These are phyloP conservation scores for Ophthalmolycus amberensis DNA, from an alignment of 2,113 vertebrate species.

Conservation along the genomic window DNA sequence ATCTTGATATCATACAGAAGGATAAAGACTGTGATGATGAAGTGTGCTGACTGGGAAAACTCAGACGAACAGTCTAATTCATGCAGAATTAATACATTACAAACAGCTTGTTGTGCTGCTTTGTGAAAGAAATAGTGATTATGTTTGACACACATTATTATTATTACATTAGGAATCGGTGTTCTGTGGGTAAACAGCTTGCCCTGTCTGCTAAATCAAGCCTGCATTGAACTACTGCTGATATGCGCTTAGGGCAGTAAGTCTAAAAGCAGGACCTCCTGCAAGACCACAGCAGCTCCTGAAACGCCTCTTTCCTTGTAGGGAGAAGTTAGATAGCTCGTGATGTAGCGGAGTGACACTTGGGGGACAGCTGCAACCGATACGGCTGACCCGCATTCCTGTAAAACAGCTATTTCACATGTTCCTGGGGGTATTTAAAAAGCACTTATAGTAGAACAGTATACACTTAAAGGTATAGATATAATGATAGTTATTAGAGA, in stretches of 20 bases:
- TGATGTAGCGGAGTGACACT: slow-evolving; percentile 76
- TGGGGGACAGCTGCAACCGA: slow-evolving; percentile 79
- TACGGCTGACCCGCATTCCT: slow-evolving; percentile 63
- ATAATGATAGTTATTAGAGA: not conserved
- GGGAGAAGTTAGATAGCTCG: slow-evolving; percentile 76
- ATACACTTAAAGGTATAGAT: not conserved
- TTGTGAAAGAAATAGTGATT: not conserved
- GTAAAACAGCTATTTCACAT: slow-evolving; percentile 55
- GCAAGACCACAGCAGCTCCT: slow-evolving; percentile 54
- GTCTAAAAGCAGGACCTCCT: slow-evolving; percentile 74
- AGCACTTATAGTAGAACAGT: not conserved
- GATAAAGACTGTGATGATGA: not conserved
- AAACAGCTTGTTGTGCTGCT: not conserved
- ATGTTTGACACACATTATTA: not conserved
- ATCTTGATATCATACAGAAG: not conserved
- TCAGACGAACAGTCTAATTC: not conserved
- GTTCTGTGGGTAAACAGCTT: not conserved
- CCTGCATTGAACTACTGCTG: slow-evolving; percentile 44
- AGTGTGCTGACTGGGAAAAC: not conserved
- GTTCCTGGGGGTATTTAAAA: slow-evolving; percentile 42
- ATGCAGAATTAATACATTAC: not conserved
- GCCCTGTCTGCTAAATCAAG: slow-evolving; percentile 56
- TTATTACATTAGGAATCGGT: not conserved
- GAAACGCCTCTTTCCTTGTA: slow-evolving; percentile 79
- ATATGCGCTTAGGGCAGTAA: slow-evolving; percentile 62